A percentile compares a stretch with the other conserved stretches of the same genome.
Evolutionary conservation across 2,113 vertebrate species (phyloP).

Genomic region (Sylvietta virens): DNA sequence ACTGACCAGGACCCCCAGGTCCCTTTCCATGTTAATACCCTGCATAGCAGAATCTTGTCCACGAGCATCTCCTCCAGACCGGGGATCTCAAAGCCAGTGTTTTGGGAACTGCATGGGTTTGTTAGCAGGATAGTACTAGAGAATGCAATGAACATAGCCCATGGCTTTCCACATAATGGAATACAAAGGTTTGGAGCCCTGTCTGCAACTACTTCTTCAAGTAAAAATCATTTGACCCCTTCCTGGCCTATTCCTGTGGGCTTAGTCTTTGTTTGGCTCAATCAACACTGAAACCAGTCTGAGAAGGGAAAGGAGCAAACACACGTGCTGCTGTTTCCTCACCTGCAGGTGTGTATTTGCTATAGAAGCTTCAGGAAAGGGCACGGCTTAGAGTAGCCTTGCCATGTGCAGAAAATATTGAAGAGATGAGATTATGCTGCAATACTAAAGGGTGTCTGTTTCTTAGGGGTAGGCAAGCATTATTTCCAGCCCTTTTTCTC

Average conservation of each 20-base stretch:
- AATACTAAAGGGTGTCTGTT: background rate
- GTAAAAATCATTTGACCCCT: background rate
- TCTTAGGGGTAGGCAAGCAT: background rate
- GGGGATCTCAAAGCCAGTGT: background rate
- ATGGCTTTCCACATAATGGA: background rate
- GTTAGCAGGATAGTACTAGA: background rate
- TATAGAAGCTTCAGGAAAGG: background rate
- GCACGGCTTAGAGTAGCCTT: background rate
- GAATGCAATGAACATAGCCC: background rate
- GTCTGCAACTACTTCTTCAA: background rate
- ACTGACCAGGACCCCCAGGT: fast-evolving
- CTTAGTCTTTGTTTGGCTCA: background rate
- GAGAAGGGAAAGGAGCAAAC: background rate
- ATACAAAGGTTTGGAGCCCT: background rate
- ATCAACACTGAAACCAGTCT: background rate
- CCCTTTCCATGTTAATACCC: background rate
- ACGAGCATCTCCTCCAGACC: background rate
- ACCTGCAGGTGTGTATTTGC: background rate
- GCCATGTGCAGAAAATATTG: background rate
- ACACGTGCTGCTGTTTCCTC: background rate
- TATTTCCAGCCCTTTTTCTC: background rate
- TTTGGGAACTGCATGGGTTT: background rate
- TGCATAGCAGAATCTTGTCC: background rate
- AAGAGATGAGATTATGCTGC: background rate
- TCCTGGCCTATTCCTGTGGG: background rate